Evolutionary conservation across 2,797 vertebrate species (phyloP), one percentile per base, ranked within the genome.

Genomic region (Zalophus californianus): DNA sequence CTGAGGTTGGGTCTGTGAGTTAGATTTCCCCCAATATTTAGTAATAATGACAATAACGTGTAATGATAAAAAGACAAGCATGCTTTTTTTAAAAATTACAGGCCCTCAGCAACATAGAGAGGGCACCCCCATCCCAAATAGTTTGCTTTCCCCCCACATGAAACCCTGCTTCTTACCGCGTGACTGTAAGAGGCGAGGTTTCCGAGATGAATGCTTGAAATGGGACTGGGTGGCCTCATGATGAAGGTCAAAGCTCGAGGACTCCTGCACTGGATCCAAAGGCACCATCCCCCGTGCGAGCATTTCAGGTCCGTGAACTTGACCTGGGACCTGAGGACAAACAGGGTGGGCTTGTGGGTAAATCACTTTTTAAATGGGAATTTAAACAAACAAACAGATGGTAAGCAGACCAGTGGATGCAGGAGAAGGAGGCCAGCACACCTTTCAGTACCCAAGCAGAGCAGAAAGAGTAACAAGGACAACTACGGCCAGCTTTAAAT

Each of bases 241-340:
- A 87, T 72, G 97, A 92, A 98, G 79, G 72, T 97, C 97, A 96
- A 97, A 98, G 64, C 94, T 97, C 0, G 97, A 95, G 29, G 98
- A 97, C 75, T 98, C 98, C 82, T 96, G 98, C 52, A 92, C 86
- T 58, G 96, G 90, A 94, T 97, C 97, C 96, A 98, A 78, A 90
- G 97, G 96, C 20, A 97, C 96, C 90, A 98, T 77, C 3, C 97
- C 98, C 25, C 97, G 96, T 85, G 98, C 90, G 0, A 98, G 97
- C 98, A 98, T 98, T 96, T 98, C 98, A 89, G 97, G 98, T 66
- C 97, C 98, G 91, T 98, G 98, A 80, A 98, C 98, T 91, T 97
- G 98, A 91, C 97, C 97, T 13, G 98, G 98, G 41, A 98, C 97
- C 98, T 98, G 44, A 77, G 16, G 88, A 95, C 41, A 96, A 79